phyloP scores from a whole-genome alignment of 64 coral and sea anemone species.

The Catalaphyllia jardinei region DNA sequence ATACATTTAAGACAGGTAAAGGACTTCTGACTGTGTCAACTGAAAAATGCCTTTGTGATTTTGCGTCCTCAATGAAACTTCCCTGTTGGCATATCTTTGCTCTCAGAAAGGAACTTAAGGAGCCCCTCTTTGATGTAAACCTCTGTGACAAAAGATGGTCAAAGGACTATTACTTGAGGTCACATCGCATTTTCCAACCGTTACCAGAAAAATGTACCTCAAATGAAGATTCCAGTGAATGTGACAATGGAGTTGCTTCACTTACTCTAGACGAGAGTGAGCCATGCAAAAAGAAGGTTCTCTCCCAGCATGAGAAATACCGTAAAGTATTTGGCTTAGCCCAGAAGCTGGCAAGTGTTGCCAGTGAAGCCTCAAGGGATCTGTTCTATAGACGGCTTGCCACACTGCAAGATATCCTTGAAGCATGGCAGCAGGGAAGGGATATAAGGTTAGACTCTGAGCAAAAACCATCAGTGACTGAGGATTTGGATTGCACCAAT shows the following conservation, averaged over 20 bases:
- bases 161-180: constrained; percentile 2
- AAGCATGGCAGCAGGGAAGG: constrained; percentile 1
- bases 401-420: constrained; percentile 27
- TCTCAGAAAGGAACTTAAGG: too few species aligned
- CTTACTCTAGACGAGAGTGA: too few species aligned
- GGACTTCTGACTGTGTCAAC: constrained; percentile 3
- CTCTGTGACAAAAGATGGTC: constrained; percentile 51
- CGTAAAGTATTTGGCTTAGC: too few species aligned
- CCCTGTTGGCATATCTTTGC: constrained; percentile 44
- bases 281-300: too few species aligned
- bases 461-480: neutral
- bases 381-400: constrained; percentile 1
- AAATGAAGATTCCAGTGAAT: too few species aligned
- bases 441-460: neutral
- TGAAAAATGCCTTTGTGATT: constrained; percentile 29
- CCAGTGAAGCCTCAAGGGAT: constrained; percentile 29
- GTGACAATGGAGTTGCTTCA: too few species aligned
- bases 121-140: too few species aligned
- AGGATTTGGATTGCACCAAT: neutral
- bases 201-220: too few species aligned
- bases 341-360: too few species aligned
- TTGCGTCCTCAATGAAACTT: constrained; percentile 44
- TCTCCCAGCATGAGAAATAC: too few species aligned
- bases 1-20: constrained; percentile 13
- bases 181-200: constrained; percentile 33